Percentiles rank a stretch among this genome's conserved stretches.
Evolutionary conservation across 30 jellyfish, hydroid and myxozoan species (phyloP).

Genomic region (Aurelia aurita): DNA sequence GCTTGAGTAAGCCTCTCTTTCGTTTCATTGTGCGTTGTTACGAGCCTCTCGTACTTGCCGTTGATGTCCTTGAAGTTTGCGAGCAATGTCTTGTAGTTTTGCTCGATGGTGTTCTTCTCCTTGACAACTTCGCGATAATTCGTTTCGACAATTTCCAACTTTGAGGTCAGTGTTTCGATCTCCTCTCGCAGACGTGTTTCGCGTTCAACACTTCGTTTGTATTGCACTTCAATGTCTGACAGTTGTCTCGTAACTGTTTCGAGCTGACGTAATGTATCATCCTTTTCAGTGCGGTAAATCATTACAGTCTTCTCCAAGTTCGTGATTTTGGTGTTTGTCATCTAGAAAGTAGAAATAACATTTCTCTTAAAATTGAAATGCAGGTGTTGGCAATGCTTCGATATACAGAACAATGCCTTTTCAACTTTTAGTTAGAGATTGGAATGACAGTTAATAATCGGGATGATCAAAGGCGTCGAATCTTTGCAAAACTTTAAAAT

Average conservation of each 20-base stretch:
- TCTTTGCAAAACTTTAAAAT: no score
- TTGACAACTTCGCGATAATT: conserved; percentile 74
- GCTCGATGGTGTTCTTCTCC: conserved; percentile 86
- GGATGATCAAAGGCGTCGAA: no score
- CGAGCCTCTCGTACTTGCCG: conserved; percentile 74
- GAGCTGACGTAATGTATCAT: conserved; percentile 71
- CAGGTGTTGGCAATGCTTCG: no score
- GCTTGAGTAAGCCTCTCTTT: conserved; percentile 79
- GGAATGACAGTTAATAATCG: no score
- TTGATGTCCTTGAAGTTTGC: conserved; percentile 86
- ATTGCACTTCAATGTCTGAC: conserved; percentile 83
- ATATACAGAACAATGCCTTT: no score
- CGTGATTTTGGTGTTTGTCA: conserved; percentile 68
- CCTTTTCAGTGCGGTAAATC: conserved; percentile 76
- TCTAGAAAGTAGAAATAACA: conserved; percentile 47
- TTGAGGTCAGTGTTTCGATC: conserved; percentile 67
- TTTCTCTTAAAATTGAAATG: no score
- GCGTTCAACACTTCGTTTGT: conserved; percentile 89
- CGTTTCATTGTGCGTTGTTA: conserved; percentile 62
- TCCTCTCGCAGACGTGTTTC: conserved; percentile 85
- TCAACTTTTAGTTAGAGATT: no score
- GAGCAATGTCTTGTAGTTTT: conserved; percentile 78
- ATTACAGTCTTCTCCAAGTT: conserved; percentile 86
- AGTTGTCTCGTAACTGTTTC: conserved; percentile 79
- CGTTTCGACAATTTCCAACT: conserved; percentile 68